A percentile compares a stretch with the other conserved stretches of the same genome.
These are phyloP conservation scores for Cygnus buccinator DNA, from an alignment of 2,113 vertebrate genomes.

Conservation along the genomic window DNA sequence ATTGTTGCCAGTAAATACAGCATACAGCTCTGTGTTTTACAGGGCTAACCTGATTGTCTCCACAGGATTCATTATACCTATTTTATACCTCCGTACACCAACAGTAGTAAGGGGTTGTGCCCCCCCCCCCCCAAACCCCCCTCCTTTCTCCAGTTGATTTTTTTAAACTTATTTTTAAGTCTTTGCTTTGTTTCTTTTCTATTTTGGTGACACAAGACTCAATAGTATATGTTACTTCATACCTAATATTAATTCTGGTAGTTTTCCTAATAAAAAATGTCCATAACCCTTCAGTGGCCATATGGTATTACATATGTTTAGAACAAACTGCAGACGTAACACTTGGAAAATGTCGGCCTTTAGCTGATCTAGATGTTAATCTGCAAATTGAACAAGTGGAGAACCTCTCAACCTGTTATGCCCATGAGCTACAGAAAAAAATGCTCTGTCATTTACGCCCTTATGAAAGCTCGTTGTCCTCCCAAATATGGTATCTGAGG, in stretches of 20 bases:
- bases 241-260: neutral
- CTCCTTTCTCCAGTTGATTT: neutral
- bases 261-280: neutral
- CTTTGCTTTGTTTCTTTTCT: neutral
- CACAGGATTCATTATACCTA: neutral
- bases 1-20: neutral
- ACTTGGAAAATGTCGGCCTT: neutral
- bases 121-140: too few species aligned
- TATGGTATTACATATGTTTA: slow-evolving; percentile 42
- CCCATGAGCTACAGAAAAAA: neutral
- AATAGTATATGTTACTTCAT: neutral
- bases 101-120: fast-evolving
- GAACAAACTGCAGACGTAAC: neutral
- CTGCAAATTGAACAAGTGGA: neutral
- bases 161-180: neutral
- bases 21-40: neutral
- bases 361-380: slow-evolving; percentile 3
- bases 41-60: neutral
- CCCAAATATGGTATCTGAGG: neutral
- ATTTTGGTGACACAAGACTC: neutral
- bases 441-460: neutral
- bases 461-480: fast-evolving
- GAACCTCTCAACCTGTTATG: neutral
- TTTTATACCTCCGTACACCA: neutral
- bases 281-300: neutral